Evolutionary conservation across 2,797 vertebrate genomes (phyloP).

Genomic region (Heteromormyrus szaboi): DNA sequence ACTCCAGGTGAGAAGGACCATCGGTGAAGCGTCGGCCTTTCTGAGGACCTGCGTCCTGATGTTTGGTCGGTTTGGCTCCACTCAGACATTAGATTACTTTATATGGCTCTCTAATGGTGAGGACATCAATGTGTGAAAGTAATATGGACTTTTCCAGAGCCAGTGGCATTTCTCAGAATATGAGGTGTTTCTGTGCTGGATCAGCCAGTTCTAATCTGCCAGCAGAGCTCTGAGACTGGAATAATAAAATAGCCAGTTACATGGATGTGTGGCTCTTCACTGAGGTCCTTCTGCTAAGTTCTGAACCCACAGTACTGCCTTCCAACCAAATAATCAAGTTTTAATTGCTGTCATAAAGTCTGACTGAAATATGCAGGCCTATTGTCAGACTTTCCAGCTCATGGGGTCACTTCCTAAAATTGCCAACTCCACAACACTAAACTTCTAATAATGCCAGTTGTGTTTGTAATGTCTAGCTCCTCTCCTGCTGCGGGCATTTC

Average conservation of each 20-base stretch:
- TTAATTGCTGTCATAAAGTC: not conserved
- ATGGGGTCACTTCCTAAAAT: not conserved
- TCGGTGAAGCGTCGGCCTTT: not conserved
- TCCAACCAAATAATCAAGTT: not conserved
- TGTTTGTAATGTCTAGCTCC: not conserved
- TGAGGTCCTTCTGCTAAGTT: not conserved
- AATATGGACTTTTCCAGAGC: not conserved
- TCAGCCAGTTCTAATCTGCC: not conserved
- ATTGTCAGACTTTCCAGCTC: not conserved
- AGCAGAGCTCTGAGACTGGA: not conserved
- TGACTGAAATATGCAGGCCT: not conserved
- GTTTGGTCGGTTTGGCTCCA: not conserved
- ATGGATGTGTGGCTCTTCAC: not conserved
- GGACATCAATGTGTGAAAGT: not conserved
- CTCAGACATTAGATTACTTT: not conserved
- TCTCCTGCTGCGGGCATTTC: not conserved
- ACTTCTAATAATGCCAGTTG: not conserved
- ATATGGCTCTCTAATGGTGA: not conserved
- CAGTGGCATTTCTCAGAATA: not conserved
- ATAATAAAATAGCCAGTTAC: not conserved
- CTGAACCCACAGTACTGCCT: not conserved
- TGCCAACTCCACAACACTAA: not conserved
- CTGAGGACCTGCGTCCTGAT: not conserved
- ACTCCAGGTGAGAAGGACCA: conserved; percentile 64
- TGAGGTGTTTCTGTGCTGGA: not conserved